Base-by-base conservation (phyloP, 2,113 vertebrate genomes). In the Jaculus jaculus region DNA sequence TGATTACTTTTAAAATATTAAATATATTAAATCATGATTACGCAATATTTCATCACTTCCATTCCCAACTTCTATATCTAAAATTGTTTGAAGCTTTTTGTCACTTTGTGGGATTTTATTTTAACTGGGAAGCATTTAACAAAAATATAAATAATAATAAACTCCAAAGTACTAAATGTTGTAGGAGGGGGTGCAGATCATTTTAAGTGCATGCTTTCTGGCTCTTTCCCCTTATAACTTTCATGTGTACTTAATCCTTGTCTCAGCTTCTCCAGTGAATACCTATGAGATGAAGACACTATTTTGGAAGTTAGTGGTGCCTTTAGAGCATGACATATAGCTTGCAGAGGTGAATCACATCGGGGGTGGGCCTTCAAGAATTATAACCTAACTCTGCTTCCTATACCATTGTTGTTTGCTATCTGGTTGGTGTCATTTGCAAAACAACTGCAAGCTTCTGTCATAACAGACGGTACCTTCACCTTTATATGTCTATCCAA, bases 31-130 rank as follows among this genome's bases (percentile, higher is more conserved):
- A 58, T 91, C 17, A 51, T 89, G 20, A 80, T 85, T 93, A 37
- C 58, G 51, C n/a, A 47, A 5, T 61, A 18, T 61, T 66, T 73
- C 84, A 42, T 32, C 10, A 75, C 26, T 58, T 91, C 84, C 34
- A 72, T 92, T 92, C 90, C 2, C 81, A 81, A 84, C 1, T 65
- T 82, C 90, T 42, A 82, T 91, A 92, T 91, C 4, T 84, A 86
- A 89, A 28, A 3, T 24, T 11, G 21, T 17, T 16, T 90, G 26
- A 69, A 34, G 6, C 3, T 1, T 42, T 84, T 71, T 77, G 51
- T 17, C 39, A 23, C 20, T 0, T 66, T 5, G 3, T 75, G 7
- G 17, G 3, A 47, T 39, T 87, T 4, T 58, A 6, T 47, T 47
- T 87, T 88, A 85, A 80, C 12, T 75, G 42, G 30, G 24, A 82